These are phyloP conservation scores for Dromaius novaehollandiae DNA, from an alignment of 2,113 vertebrate genomes.

Conservation along the genomic window DNA sequence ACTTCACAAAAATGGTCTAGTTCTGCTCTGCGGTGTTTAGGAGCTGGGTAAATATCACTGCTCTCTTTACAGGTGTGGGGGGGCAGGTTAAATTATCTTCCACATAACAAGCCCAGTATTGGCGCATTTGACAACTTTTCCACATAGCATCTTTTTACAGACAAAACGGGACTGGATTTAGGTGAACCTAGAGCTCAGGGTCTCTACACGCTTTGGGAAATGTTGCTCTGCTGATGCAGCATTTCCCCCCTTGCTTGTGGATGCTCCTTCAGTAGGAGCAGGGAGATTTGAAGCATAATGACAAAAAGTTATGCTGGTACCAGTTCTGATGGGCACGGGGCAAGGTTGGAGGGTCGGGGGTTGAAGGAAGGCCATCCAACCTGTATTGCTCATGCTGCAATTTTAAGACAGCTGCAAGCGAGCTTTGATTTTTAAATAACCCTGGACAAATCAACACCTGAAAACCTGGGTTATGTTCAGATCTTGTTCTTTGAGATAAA, in stretches of 20 bases:
- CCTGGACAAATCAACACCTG: constrained; percentile 3
- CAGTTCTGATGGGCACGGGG: accelerated
- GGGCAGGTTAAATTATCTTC: not conserved
- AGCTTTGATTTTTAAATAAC: not conserved
- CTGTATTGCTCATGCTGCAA: not conserved
- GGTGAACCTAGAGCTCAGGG: not conserved
- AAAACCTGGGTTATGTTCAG: not conserved
- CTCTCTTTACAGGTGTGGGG: too few relatives aligned
- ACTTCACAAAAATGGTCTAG: not conserved
- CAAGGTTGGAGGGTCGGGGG: not conserved
- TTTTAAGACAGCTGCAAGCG: not conserved
- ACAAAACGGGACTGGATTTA: not conserved
- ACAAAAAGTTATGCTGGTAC: not conserved
- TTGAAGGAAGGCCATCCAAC: not conserved
- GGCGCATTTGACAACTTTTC: not conserved
- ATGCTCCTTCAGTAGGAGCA: not conserved
- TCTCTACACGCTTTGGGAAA: not conserved
- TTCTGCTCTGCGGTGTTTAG: not conserved
- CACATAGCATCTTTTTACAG: not conserved
- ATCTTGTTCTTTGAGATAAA: constrained; percentile 5
- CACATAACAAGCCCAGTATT: not conserved
- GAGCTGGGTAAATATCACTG: not conserved
- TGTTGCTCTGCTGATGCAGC: not conserved
- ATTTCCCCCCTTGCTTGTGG: not conserved
- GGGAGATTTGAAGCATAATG: not conserved